phyloP scores from a whole-genome alignment of 2,888 invertebrate species.

The Drosophila mercatorum region DNA sequence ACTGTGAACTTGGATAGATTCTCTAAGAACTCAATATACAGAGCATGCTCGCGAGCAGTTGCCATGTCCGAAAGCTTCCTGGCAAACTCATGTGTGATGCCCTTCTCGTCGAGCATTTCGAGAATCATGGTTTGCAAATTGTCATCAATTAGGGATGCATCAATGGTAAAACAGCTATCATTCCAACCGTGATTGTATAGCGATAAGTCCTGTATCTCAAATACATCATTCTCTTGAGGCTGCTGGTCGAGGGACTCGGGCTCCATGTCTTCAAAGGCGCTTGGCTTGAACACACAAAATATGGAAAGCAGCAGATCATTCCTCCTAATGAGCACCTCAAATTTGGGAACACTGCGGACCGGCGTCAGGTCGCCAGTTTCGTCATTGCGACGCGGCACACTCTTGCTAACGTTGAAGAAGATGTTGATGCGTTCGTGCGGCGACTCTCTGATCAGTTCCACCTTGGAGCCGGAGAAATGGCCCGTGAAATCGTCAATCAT shows the following conservation, averaged over 20 bases:
- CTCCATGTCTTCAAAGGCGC: conserved; percentile 31
- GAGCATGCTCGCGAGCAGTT: conserved; percentile 49
- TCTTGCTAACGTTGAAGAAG: conserved; percentile 54
- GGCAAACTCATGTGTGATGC: conserved; percentile 50
- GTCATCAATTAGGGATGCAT: conserved; percentile 45
- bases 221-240: conserved; percentile 25
- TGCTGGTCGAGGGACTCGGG: conserved; percentile 1
- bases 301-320: conserved; percentile 43
- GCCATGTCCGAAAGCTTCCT: conserved; percentile 53
- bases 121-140: conserved; percentile 36
- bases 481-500: conserved; percentile 38
- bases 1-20: conserved; percentile 48
- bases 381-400: conserved; percentile 41
- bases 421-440: conserved; percentile 35
- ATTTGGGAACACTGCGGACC: conserved; percentile 50
- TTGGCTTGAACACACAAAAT: conserved; percentile 31
- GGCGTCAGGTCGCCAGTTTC: conserved; percentile 18
- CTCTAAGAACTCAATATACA: conserved; percentile 57
- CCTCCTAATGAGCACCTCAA: conserved; percentile 47
- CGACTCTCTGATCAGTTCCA: conserved; percentile 33
- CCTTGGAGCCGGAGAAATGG: conserved; percentile 35
- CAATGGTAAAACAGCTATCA: conserved; percentile 47
- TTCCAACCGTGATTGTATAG: conserved; percentile 41
- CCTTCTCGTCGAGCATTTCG: conserved; percentile 50
- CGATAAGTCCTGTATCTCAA: conserved; percentile 42